phyloP scores from a whole-genome alignment of 2,888 invertebrate species.

The Taenaris catops region DNA sequence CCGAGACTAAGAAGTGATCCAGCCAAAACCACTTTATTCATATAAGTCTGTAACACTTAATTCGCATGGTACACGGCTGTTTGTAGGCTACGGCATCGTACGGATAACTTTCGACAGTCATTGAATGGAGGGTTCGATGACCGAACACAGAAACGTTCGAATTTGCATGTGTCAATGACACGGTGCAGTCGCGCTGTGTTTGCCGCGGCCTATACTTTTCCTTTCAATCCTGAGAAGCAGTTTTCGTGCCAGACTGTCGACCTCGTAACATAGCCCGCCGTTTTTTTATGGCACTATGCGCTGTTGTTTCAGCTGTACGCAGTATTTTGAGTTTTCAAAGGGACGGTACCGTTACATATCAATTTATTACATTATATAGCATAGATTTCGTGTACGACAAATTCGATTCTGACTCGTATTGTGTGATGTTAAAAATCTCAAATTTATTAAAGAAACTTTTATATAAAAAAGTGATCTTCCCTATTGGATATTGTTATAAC shows the following conservation, averaged over 20 bases:
- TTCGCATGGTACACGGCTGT: conserved; percentile 45
- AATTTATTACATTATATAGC: no score
- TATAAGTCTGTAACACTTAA: conserved; percentile 42
- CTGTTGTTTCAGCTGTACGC: no score
- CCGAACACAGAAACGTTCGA: conserved; percentile 61
- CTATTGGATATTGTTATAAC: no score
- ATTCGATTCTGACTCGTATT: no score
- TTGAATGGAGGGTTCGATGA: conserved; percentile 71
- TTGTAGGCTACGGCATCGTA: conserved; percentile 52
- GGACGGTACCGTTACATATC: no score
- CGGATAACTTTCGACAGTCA: conserved; percentile 76
- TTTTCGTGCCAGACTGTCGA: conserved; percentile 44
- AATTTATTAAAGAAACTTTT: no score
- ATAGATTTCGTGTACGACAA: no score
- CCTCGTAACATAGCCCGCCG: conserved; percentile 55
- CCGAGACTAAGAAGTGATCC: conserved; percentile 36
- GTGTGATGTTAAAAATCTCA: no score
- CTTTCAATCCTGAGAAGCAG: conserved; percentile 68
- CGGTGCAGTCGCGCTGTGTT: conserved; percentile 46
- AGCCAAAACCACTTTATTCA: conserved; percentile 47
- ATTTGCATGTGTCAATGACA: conserved; percentile 79
- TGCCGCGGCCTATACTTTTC: conserved; percentile 64
- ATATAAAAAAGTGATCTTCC: no score
- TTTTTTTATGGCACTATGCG: conserved; percentile 31
- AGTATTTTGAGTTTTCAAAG: no score